Percentiles rank a stretch among this genome's conserved stretches.
phyloP scores from a whole-genome alignment of 2,888 invertebrate genomes.

The Liposcelis brunnea region DNA sequence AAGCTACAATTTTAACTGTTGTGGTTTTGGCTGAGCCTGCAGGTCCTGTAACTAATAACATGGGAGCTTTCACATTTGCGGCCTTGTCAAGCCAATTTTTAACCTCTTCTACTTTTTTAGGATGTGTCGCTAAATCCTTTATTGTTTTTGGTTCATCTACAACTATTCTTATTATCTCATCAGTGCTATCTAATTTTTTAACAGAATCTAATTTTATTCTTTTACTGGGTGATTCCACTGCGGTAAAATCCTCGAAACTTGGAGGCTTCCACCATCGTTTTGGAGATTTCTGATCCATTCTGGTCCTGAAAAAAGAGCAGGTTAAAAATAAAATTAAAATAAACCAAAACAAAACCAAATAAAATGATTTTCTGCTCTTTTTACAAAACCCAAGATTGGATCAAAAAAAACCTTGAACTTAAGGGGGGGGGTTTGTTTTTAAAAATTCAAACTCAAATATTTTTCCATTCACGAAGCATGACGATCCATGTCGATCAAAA shows the following conservation, averaged over 20 bases:
- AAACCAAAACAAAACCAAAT: too few species aligned
- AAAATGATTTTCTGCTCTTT: too few species aligned
- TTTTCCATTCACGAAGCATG: too few species aligned
- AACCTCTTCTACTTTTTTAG: slow-evolving; percentile 2
- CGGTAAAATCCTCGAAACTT: background rate
- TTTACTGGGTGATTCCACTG: background rate
- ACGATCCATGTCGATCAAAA: too few species aligned
- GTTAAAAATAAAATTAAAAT: too few species aligned
- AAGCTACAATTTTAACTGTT: slow-evolving; percentile 4
- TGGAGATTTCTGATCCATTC: too few species aligned
- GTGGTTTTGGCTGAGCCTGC: slow-evolving; percentile 1
- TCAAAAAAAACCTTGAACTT: too few species aligned
- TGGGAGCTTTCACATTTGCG: background rate
- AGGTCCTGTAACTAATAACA: slow-evolving; percentile 1
- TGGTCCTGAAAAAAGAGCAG: too few species aligned
- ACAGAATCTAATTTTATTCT: background rate
- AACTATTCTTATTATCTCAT: background rate
- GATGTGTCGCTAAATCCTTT: slow-evolving; percentile 2
- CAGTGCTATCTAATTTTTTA: background rate
- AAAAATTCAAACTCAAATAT: too few species aligned
- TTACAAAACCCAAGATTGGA: too few species aligned
- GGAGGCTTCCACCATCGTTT: too few species aligned
- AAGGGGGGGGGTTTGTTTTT: too few species aligned
- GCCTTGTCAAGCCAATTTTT: background rate
- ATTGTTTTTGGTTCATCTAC: background rate